These are phyloP conservation scores for Hassar affinis DNA, from an alignment of 2,113 vertebrate species.

Conservation along the genomic window DNA sequence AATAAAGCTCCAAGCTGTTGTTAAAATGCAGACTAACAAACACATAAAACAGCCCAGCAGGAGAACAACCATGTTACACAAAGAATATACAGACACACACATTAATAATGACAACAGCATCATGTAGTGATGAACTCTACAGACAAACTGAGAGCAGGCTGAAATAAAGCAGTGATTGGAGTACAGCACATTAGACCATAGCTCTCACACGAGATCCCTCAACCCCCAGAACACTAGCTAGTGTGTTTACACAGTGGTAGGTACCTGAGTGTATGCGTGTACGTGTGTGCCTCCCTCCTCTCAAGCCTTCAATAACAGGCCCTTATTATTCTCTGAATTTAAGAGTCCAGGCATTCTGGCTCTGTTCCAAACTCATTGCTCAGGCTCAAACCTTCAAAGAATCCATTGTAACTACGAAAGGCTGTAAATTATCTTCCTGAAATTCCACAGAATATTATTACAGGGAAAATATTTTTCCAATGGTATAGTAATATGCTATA, in stretches of 20 bases:
- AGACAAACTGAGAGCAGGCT: not conserved
- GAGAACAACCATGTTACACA: slow-evolving; percentile 44
- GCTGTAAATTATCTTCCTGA: slow-evolving; percentile 69
- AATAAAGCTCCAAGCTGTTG: slow-evolving; percentile 54
- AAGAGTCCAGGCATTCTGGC: slow-evolving; percentile 64
- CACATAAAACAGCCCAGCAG: slow-evolving; percentile 63
- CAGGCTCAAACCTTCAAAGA: slow-evolving; percentile 71
- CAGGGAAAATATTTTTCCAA: slow-evolving; percentile 74
- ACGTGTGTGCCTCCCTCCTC: slow-evolving; percentile 50
- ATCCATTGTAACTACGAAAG: slow-evolving; percentile 73
- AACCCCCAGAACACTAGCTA: not conserved
- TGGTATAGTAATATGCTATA: not conserved
- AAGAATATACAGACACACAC: not conserved
- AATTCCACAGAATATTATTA: slow-evolving; percentile 72
- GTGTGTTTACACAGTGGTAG: not conserved
- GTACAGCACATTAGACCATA: not conserved
- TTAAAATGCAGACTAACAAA: slow-evolving; percentile 51
- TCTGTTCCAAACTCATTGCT: slow-evolving; percentile 57
- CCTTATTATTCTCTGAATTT: slow-evolving; percentile 62
- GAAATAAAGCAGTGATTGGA: not conserved
- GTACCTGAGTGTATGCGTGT: slow-evolving; percentile 15
- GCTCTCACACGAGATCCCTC: slow-evolving; percentile 4
- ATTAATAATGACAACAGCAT: not conserved
- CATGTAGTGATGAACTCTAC: not conserved
- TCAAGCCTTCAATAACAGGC: slow-evolving; percentile 59